Conservation (phyloP, 2,888 invertebrate species). For the Philaethria dido region DNA sequence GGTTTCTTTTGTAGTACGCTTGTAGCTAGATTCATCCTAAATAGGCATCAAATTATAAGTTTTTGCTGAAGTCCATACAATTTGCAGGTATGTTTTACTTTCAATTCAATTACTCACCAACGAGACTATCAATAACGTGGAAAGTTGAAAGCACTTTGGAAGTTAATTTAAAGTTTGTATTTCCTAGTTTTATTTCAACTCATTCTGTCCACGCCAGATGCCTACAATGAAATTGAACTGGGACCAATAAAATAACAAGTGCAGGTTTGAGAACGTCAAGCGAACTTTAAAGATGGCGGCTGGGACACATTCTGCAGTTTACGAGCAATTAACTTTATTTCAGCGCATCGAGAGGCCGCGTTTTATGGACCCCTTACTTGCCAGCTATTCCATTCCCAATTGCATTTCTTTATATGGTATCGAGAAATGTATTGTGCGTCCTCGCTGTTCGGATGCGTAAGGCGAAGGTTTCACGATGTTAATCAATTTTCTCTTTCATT, state of each 20-base stretch:
- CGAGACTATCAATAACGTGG: conserved; percentile 17
- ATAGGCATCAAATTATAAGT: neutral
- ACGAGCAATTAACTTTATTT: conserved; percentile 62
- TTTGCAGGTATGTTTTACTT: conserved; percentile 6
- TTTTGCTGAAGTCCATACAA: neutral
- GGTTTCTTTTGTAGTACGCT: neutral
- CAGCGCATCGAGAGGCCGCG: conserved; percentile 50
- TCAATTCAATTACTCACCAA: conserved; percentile 15
- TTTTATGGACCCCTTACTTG: conserved; percentile 50
- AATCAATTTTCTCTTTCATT: conserved; percentile 20
- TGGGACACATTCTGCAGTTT: conserved; percentile 52
- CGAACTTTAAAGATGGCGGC: conserved; percentile 49
- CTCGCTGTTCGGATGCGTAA: conserved; percentile 15
- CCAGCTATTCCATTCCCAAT: conserved; percentile 52
- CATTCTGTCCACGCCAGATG: conserved; percentile 37
- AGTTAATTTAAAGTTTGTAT: conserved; percentile 29
- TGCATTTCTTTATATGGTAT: conserved; percentile 59
- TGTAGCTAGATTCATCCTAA: neutral
- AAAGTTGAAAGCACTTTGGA: conserved; percentile 21
- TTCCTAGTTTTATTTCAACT: conserved; percentile 30
- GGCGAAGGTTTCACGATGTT: conserved; percentile 16
- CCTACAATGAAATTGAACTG: conserved; percentile 39
- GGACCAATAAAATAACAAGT: conserved; percentile 40
- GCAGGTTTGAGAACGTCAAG: conserved; percentile 40
- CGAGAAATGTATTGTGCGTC: conserved; percentile 50